phyloP scores from a whole-genome alignment of 2,888 invertebrate species.

The Pecten maximus region DNA sequence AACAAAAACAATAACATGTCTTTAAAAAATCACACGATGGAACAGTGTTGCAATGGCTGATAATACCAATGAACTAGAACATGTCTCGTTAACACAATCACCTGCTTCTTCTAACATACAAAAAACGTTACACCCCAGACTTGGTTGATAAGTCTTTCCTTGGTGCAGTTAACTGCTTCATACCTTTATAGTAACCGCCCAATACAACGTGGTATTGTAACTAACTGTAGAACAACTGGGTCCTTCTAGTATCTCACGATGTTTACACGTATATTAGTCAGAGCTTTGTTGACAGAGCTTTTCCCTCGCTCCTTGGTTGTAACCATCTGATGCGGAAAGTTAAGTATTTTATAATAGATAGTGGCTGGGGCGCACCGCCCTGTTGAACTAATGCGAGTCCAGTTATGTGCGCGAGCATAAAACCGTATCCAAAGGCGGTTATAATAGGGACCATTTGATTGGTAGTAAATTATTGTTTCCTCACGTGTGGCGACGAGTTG shows the following conservation, averaged over 20 bases:
- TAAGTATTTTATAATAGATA: neutral
- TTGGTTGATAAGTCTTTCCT: too few species aligned
- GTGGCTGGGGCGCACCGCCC: neutral
- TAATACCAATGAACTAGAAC: too few species aligned
- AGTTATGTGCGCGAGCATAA: neutral
- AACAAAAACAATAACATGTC: too few species aligned
- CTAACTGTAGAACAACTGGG: neutral
- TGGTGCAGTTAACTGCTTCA: too few species aligned
- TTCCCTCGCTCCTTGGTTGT: neutral
- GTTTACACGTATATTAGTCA: neutral
- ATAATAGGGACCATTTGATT: neutral
- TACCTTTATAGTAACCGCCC: neutral
- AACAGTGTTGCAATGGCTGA: too few species aligned
- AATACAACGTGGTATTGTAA: neutral
- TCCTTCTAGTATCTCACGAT: neutral
- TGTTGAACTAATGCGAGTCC: neutral
- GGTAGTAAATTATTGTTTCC: neutral
- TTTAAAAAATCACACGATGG: too few species aligned
- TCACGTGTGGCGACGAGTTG: neutral
- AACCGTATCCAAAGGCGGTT: neutral
- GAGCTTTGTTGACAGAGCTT: too few species aligned
- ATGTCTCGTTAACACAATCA: neutral
- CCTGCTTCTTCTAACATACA: neutral
- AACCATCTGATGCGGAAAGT: neutral
- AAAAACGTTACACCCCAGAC: neutral